Conservation (phyloP, 2,113 vertebrate genomes). For the Rousettus leschenaultii region DNA sequence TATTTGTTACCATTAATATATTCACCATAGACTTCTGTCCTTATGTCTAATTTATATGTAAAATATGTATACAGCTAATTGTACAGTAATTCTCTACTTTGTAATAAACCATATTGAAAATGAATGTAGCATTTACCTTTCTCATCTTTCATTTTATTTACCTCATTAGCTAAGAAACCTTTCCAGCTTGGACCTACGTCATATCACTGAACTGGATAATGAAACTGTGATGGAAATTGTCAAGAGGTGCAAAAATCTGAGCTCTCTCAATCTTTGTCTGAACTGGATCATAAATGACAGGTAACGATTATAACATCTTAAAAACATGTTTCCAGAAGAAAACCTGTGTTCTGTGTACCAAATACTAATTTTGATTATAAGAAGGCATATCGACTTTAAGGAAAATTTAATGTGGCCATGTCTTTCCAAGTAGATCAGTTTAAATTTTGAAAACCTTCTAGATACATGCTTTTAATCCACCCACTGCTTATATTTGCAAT, state of each 20-base stretch:
- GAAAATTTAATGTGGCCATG: neutral
- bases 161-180: conserved; percentile 91
- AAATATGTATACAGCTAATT: neutral
- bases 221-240: conserved; percentile 99
- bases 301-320: conserved; percentile 78
- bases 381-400: neutral
- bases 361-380: conserved; percentile 8
- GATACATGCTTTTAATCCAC: neutral
- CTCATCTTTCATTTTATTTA: conserved; percentile 70
- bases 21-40: neutral
- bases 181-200: conserved; percentile 94
- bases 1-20: neutral
- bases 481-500: neutral
- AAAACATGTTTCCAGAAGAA: conserved; percentile 32
- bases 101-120: neutral
- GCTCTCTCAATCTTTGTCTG: conserved; percentile 98
- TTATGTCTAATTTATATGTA: conserved; percentile 4
- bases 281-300: conserved; percentile 99
- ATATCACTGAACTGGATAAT: conserved; percentile 98
- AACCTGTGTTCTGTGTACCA: neutral
- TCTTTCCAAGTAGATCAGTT: conserved; percentile 1
- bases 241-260: conserved; percentile 95
- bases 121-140: conserved; percentile 32
- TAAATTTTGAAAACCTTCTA: neutral
- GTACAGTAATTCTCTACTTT: neutral